phyloP scores from a whole-genome alignment of 2,797 vertebrate species.

The Threskiornis aethiopicus region DNA sequence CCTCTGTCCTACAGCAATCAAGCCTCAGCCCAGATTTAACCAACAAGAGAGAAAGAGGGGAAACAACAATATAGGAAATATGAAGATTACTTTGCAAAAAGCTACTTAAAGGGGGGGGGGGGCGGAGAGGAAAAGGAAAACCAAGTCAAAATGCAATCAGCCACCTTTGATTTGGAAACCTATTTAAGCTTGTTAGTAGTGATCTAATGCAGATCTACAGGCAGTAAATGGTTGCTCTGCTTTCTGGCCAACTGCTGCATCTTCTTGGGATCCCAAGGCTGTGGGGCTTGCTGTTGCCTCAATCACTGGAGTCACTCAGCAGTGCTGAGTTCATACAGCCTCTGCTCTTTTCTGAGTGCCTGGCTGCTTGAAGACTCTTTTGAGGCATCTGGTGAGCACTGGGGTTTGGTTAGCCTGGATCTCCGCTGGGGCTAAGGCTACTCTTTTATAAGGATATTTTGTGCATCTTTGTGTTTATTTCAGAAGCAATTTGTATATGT shows the following conservation, averaged over 20 bases:
- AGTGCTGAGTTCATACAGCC: background rate
- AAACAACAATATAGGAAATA: background rate
- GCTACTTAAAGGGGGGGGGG: background rate
- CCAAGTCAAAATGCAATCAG: background rate
- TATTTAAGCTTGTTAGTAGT: background rate
- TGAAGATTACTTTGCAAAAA: background rate
- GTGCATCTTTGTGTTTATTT: background rate
- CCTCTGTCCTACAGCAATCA: constrained; percentile 30
- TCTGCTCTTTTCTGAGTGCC: background rate
- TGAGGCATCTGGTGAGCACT: background rate
- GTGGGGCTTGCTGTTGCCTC: background rate
- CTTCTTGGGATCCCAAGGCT: background rate
- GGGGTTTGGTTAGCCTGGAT: background rate
- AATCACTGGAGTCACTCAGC: background rate
- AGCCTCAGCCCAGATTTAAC: constrained; percentile 14
- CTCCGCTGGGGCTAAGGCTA: background rate
- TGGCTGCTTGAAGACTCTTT: background rate
- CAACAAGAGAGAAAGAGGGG: background rate
- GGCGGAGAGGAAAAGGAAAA: background rate
- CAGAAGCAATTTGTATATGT: background rate
- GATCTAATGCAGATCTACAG: background rate
- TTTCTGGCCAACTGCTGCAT: background rate
- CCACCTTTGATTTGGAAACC: background rate
- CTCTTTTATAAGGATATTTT: background rate
- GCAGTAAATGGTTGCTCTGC: background rate